phyloP scores from a whole-genome alignment of 1,140 invertebrate species.

The Latrodectus geometricus region DNA sequence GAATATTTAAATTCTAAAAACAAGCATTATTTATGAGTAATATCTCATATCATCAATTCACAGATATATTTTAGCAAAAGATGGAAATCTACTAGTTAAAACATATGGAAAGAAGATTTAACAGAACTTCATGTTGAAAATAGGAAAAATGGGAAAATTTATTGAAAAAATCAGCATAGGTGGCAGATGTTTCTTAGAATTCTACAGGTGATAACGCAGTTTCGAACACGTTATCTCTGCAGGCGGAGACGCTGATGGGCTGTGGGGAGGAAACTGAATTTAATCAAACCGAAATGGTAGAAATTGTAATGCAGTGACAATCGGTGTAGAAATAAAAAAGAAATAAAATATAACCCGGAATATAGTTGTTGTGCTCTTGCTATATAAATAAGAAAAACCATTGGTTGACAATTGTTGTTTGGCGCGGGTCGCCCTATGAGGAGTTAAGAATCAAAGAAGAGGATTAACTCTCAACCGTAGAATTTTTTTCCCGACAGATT shows the following conservation, averaged over 20 bases:
- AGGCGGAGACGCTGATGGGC: conserved; percentile 8
- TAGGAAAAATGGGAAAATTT: background rate
- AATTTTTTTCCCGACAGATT: conserved; percentile 13
- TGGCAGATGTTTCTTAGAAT: conserved; percentile 29
- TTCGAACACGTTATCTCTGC: conserved; percentile 6
- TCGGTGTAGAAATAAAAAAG: conserved; percentile 18
- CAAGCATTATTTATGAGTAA: too few species aligned
- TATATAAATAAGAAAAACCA: conserved; percentile 30
- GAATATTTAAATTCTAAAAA: too few species aligned
- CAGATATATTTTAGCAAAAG: too few species aligned
- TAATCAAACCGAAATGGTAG: conserved; percentile 45
- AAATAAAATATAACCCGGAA: conserved; percentile 12
- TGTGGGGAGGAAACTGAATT: conserved; percentile 21
- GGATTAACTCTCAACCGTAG: conserved; percentile 46
- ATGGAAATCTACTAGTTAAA: too few species aligned
- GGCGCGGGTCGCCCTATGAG: background rate
- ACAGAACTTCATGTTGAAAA: too few species aligned
- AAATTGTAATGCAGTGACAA: conserved; percentile 35
- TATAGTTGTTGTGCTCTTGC: background rate
- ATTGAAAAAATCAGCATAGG: background rate
- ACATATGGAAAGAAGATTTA: too few species aligned
- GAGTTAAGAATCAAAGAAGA: conserved; percentile 47
- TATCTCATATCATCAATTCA: too few species aligned
- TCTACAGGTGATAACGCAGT: conserved; percentile 6
- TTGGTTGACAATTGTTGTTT: conserved; percentile 41